phyloP scores from a whole-genome alignment of 2,888 invertebrate species.

The Diachrysia chrysitis region DNA sequence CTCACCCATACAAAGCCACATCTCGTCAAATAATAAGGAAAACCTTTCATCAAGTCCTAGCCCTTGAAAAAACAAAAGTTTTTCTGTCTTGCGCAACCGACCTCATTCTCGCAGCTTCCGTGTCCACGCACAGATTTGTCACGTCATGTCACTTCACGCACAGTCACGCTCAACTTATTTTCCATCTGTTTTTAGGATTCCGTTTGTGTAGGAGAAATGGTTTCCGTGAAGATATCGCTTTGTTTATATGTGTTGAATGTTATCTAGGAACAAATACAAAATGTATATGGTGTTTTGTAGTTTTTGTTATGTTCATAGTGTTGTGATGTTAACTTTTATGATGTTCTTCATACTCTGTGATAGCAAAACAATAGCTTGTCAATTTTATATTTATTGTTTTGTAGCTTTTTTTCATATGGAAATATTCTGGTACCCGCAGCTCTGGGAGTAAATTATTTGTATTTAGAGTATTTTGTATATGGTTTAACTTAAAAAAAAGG shows the following conservation, averaged over 20 bases:
- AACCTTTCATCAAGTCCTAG: conserved; percentile 16
- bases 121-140: conserved; percentile 41
- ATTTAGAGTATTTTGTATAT: too few relatives aligned
- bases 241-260: background rate
- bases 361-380: too few relatives aligned
- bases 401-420: too few relatives aligned
- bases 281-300: background rate
- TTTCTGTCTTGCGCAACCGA: conserved; percentile 24
- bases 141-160: conserved; percentile 38
- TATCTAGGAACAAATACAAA: background rate
- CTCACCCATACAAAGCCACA: background rate
- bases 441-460: too few relatives aligned
- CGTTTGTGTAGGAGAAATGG: background rate
- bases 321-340: too few relatives aligned
- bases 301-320: too few relatives aligned
- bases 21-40: conserved; percentile 14
- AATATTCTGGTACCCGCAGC: too few relatives aligned
- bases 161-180: conserved; percentile 48
- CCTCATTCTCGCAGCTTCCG: conserved; percentile 15
- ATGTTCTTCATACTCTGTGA: background rate
- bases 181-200: conserved; percentile 39
- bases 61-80: conserved; percentile 26
- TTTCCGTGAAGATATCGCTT: background rate
- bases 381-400: too few relatives aligned
- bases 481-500: too few relatives aligned